phyloP scores from a whole-genome alignment of 2,888 invertebrate genomes.

The Alcis repandata region DNA sequence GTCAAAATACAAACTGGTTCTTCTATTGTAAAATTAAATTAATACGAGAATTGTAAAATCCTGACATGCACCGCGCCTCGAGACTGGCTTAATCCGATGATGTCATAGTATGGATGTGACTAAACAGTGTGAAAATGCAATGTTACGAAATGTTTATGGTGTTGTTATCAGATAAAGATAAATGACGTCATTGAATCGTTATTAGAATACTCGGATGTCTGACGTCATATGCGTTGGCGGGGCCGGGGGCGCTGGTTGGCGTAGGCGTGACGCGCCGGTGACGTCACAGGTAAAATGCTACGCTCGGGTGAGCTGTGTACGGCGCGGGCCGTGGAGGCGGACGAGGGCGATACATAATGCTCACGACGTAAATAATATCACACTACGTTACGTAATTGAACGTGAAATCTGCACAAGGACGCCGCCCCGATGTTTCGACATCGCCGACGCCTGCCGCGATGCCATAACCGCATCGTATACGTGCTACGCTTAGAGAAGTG shows the following conservation, averaged over 20 bases:
- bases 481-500: constrained; percentile 82
- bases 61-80: neutral
- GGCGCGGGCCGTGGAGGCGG: constrained; percentile 52
- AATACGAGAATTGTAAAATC: neutral
- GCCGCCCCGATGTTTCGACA: constrained; percentile 72
- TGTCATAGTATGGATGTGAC: constrained; percentile 9
- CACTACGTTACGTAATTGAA: constrained; percentile 76
- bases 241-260: constrained; percentile 53
- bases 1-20: neutral
- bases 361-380: constrained; percentile 71
- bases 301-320: constrained; percentile 50
- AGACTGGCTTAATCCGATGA: constrained; percentile 25
- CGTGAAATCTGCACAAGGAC: constrained; percentile 83
- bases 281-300: constrained; percentile 80
- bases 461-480: constrained; percentile 81
- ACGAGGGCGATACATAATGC: constrained; percentile 59
- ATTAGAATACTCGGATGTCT: constrained; percentile 62
- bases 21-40: neutral
- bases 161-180: constrained; percentile 53
- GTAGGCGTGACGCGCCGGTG: constrained; percentile 77
- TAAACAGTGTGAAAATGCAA: constrained; percentile 45
- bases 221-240: constrained; percentile 76
- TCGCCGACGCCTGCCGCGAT: constrained; percentile 68
- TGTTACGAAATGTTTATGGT: constrained; percentile 17
- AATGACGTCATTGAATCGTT: constrained; percentile 68